Percentiles rank a stretch among this genome's conserved stretches.
Evolutionary conservation across 2,888 invertebrate genomes (phyloP).

Genomic region (Choreutis nemorana): DNA sequence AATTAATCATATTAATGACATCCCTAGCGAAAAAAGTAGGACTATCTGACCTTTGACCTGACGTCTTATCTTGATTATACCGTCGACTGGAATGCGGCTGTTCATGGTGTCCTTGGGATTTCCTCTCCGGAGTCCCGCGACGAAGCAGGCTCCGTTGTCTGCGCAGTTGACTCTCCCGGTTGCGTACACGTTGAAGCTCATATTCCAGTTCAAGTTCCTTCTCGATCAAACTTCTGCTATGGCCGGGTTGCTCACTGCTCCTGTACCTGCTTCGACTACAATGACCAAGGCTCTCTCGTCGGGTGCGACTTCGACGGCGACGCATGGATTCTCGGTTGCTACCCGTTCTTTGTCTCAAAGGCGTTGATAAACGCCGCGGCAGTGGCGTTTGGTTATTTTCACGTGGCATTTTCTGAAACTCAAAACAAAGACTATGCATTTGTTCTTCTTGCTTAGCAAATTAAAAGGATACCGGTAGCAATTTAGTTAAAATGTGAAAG

Average conservation of each 20-base stretch:
- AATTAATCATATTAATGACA: too few relatives aligned
- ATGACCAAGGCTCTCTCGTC: background rate
- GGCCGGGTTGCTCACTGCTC: background rate
- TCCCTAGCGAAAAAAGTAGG: conserved; percentile 1
- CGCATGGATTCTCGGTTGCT: background rate
- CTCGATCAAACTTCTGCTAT: background rate
- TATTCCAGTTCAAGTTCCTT: background rate
- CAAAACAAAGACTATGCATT: too few relatives aligned
- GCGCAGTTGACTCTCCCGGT: background rate
- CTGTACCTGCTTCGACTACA: background rate
- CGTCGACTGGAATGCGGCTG: background rate
- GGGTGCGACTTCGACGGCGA: background rate
- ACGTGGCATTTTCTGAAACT: too few relatives aligned
- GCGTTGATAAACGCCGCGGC: too few relatives aligned
- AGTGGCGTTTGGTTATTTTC: too few relatives aligned
- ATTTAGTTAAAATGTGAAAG: too few relatives aligned
- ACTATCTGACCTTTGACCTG: background rate
- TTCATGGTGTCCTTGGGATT: background rate
- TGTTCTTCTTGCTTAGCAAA: too few relatives aligned
- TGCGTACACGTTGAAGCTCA: background rate
- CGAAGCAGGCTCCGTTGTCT: background rate
- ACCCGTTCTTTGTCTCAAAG: too few relatives aligned
- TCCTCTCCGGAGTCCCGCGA: background rate
- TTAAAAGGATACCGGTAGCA: too few relatives aligned
- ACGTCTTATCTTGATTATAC: background rate